Base-by-base conservation (phyloP, 2,888 invertebrate genomes). In the Laspeyria flexula region DNA sequence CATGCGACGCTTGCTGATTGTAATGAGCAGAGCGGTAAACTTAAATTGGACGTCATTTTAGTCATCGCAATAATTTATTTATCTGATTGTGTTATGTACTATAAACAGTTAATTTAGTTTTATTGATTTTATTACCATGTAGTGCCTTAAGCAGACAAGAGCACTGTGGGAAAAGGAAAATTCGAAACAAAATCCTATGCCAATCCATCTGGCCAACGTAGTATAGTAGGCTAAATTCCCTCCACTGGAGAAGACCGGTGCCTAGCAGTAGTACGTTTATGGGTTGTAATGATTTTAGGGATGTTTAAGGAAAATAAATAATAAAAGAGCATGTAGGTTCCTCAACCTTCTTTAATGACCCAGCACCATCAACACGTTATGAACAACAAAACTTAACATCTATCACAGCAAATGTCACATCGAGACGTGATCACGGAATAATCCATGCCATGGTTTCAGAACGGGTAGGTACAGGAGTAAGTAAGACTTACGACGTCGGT, bases 291-390 rank as follows among this genome's bases (percentile, higher is more conserved):
- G 35, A 5, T 30, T 23, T 25, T 1, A 11, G 23, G 33, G 18
- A 11, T 40, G 3, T 12, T 6, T 4, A 21, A 44, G 11, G 11
- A 4, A 34, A 43, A 25, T 55, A 49, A 54, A 65, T 65, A 65
- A 55, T 53, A 71, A 67, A 61, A 54, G 42, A 54, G 48, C 16
- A n/a, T n/a, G n/a, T n/a, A 43, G 66, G 58, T 60, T 84, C 88
- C 88, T 83, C 76, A 88, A 89, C 87, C 88, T 61, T 75, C 75
- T 88, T 89, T 89, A 88, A 85, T 87, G 67, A 76, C 83, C 88
- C 88, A 87, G 78, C 83, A 89, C 86, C 70, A 71, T 71, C 77
- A 65, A 74, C 75, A 77, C 60, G 61, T 57, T 71, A 75, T 70
- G 73, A 81, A 83, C 73, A 83, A 83, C 73, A 74, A 70, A 82